Percentiles rank a stretch among this genome's conserved stretches.
These are phyloP conservation scores for Empis livida DNA, from an alignment of 2,888 invertebrate species.

Conservation along the genomic window DNA sequence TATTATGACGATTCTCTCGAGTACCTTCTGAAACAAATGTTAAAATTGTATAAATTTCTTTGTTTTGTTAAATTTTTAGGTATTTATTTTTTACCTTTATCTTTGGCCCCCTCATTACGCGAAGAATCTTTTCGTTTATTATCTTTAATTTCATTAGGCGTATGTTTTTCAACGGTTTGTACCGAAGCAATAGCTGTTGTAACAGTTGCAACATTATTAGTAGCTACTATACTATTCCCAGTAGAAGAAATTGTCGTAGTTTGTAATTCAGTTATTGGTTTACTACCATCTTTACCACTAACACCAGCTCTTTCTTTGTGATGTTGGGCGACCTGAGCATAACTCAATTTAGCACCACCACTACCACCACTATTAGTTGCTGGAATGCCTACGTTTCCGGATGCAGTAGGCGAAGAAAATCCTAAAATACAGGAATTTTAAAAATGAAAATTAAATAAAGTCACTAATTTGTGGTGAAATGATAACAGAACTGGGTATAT, in stretches of 20 bases:
- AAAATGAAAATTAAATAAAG: too few relatives aligned
- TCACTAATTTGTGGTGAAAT: too few relatives aligned
- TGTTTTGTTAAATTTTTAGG: not conserved
- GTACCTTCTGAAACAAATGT: conserved; percentile 4
- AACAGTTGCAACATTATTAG: not conserved
- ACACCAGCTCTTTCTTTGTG: conserved; percentile 38
- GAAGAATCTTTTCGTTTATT: conserved; percentile 16
- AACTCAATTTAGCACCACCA: conserved; percentile 38
- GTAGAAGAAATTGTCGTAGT: conserved; percentile 2
- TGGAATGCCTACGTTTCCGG: conserved; percentile 11
- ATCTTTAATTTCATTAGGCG: conserved; percentile 12
- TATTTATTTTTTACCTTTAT: conserved; percentile 25
- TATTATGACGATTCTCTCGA: conserved; percentile 17
- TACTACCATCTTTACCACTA: conserved; percentile 8
- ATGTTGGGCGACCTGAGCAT: conserved; percentile 54
- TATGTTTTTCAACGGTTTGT: conserved; percentile 10
- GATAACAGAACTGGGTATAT: too few relatives aligned
- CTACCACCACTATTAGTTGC: conserved; percentile 13
- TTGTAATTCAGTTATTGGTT: conserved; percentile 9
- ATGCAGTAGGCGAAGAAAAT: conserved; percentile 16
- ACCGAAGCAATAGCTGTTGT: not conserved
- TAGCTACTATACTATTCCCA: conserved; percentile 6
- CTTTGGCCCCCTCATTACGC: conserved; percentile 25
- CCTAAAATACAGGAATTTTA: too few relatives aligned
- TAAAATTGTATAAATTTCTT: not conserved